phyloP scores from a whole-genome alignment of 2,113 vertebrate species.

The Sturnira hondurensis region DNA sequence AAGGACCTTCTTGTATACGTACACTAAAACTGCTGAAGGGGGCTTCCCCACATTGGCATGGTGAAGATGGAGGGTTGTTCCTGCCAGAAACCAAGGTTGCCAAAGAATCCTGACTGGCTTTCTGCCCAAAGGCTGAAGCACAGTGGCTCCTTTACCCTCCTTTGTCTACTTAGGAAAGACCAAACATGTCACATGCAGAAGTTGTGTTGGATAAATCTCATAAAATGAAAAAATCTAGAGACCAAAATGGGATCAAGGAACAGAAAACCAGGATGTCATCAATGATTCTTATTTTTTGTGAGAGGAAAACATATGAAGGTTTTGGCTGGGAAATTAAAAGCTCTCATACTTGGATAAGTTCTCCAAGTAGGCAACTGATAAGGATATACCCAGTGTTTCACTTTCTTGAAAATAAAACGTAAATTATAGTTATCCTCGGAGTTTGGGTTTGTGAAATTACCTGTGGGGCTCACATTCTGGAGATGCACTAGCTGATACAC shows the following conservation, averaged over 20 bases:
- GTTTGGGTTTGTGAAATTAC: background rate
- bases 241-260: background rate
- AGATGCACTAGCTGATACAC: background rate
- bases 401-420: background rate
- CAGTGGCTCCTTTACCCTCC: background rate
- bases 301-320: background rate
- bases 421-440: background rate
- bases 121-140: background rate
- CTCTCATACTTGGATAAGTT: background rate
- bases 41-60: conserved; percentile 40
- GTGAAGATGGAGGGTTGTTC: background rate
- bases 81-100: conserved; percentile 37
- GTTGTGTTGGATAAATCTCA: background rate
- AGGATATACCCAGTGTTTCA: background rate
- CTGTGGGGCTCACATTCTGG: background rate
- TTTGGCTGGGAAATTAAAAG: background rate
- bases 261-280: conserved; percentile 25
- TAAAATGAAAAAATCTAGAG: conserved; percentile 8
- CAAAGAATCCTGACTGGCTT: background rate
- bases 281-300: background rate
- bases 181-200: background rate
- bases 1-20: conserved; percentile 70
- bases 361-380: background rate
- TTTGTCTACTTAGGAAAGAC: background rate
- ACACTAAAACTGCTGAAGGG: conserved; percentile 20